These are phyloP conservation scores for Parasteatoda lunata DNA, from an alignment of 2,888 invertebrate genomes.

Conservation along the genomic window DNA sequence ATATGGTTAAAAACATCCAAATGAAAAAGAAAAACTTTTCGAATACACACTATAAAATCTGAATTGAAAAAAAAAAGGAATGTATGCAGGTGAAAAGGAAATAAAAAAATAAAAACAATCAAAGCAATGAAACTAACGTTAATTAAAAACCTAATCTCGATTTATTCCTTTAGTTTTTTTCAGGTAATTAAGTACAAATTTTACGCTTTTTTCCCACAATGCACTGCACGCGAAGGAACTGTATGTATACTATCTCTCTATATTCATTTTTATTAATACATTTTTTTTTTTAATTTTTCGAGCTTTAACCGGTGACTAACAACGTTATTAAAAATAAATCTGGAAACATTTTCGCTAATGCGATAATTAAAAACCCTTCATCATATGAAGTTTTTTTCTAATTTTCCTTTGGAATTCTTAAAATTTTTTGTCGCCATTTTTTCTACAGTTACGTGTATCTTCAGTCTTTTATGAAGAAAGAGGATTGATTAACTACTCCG, in stretches of 20 bases:
- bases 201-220: constrained; percentile 7
- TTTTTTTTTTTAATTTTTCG: constrained; percentile 11
- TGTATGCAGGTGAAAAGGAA: background rate
- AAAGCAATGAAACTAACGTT: constrained; percentile 26
- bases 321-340: constrained; percentile 48
- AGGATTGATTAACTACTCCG: constrained; percentile 20
- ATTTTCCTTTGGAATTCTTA: background rate
- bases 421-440: background rate
- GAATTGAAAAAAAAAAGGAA: background rate
- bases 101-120: background rate
- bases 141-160: constrained; percentile 43
- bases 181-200: constrained; percentile 28
- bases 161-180: constrained; percentile 23
- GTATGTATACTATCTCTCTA: background rate
- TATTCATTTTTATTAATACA: constrained; percentile 1
- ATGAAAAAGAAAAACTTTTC: background rate
- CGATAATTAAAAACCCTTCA: constrained; percentile 53
- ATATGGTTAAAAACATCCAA: too few species aligned
- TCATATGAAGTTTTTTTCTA: constrained; percentile 14
- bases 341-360: constrained; percentile 37
- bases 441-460: background rate
- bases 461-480: constrained; percentile 3
- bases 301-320: constrained; percentile 8
- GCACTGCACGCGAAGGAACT: background rate
- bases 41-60: background rate